Percentiles rank a stretch among this genome's conserved stretches.
Conservation (phyloP, 1,140 invertebrate species). For the Sarcophaga peregrina region DNA sequence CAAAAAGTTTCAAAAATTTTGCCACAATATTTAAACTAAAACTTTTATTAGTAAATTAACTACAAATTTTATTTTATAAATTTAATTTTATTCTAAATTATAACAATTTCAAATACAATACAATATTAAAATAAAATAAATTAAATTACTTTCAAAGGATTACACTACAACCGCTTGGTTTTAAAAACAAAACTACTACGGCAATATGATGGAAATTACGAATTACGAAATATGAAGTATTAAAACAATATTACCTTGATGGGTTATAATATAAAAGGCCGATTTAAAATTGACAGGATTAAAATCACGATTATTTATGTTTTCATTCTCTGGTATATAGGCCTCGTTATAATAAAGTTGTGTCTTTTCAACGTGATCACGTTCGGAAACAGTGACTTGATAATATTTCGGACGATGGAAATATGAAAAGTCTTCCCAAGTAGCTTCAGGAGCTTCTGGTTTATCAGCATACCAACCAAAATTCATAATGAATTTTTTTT, state of each 20-base stretch:
- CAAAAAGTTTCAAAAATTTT: too few relatives aligned
- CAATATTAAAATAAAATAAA: too few relatives aligned
- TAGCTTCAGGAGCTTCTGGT: constrained; percentile 59
- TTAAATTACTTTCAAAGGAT: too few relatives aligned
- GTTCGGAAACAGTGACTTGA: constrained; percentile 72
- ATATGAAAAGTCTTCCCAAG: constrained; percentile 68
- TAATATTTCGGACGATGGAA: constrained; percentile 62
- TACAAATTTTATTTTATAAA: too few relatives aligned
- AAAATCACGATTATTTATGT: constrained; percentile 67
- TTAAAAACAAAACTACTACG: neutral
- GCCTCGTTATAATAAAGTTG: constrained; percentile 70
- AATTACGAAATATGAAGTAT: too few relatives aligned
- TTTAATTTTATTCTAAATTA: too few relatives aligned
- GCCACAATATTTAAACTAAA: too few relatives aligned
- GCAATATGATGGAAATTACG: neutral
- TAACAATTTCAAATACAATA: too few relatives aligned
- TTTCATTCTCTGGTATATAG: constrained; percentile 63
- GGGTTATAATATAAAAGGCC: constrained; percentile 72
- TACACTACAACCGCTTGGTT: neutral
- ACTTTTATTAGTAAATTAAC: too few relatives aligned
- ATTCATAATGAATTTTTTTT: constrained; percentile 57
- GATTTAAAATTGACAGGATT: constrained; percentile 71
- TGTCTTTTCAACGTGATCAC: constrained; percentile 70
- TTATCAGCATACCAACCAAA: constrained; percentile 64
- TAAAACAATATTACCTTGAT: constrained; percentile 71